Base-by-base conservation (phyloP, 1,140 invertebrate species). In the Kradibia gibbosae region DNA sequence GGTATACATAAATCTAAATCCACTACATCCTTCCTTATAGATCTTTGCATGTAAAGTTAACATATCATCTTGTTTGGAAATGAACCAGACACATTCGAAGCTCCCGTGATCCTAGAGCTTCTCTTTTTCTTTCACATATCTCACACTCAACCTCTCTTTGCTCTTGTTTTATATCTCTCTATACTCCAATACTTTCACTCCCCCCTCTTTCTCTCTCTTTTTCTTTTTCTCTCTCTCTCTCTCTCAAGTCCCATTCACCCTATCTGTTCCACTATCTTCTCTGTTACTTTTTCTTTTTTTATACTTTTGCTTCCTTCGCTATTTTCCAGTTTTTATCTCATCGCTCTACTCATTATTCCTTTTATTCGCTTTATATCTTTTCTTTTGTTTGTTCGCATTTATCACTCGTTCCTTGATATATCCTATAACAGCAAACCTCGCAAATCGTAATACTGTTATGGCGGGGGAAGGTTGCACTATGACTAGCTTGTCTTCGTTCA, bases 381-480 rank as follows among this genome's bases (percentile, higher is more conserved):
- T 67, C 28, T 28, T 36, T 39, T 67, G 34, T 39, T 36, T 67
- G 2, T 36, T 67, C 39, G 8, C 34, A 39, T 39, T 67, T 67
- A 67, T 67, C 62, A 67, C 17, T n/a, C 34, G 36, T 17, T 67
- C 20, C 34, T 10, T 67, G 34, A 10, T 10, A n/a, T 67, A 39
- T 67, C 22, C 62, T 67, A 67, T 67, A 39, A 20, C 62, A 39
- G 62, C 34, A 67, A 67, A 67, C 36, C 34, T 67, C 62, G 8
- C 34, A 67, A 67, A 67, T 67, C 62, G 62, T 67, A 67, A 67
- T 67, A n/a, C 62, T 67, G 62, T 67, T 67, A 67, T 39, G 62
- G 20, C 20, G 22, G 22, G 36, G 34, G 17, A 67, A 67, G 39
- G 62, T 67, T 39, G 62, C 62, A 67, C 34, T 48, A 53, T 11